Percentiles rank a stretch among this genome's conserved stretches.
Evolutionary conservation across 2,113 vertebrate species (phyloP).

Genomic region (Microcebus tavaratra): DNA sequence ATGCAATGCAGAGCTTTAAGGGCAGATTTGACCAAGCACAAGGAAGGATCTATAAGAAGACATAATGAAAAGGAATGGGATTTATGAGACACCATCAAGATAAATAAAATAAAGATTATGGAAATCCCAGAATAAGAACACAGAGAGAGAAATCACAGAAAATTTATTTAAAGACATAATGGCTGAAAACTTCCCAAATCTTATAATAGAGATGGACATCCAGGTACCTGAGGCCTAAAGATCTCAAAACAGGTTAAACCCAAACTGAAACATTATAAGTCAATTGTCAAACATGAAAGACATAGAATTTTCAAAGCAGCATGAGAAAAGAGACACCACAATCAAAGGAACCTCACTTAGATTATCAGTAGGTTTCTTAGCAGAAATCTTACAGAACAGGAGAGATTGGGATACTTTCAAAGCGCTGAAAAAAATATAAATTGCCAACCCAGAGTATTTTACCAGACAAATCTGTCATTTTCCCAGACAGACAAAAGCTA

Average conservation of each 20-base stretch:
- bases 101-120: background rate
- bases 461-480: background rate
- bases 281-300: background rate
- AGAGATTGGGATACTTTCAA: background rate
- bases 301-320: background rate
- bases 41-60: background rate
- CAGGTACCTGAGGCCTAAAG: background rate
- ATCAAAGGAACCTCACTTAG: background rate
- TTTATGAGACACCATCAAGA: background rate
- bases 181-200: background rate
- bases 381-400: background rate
- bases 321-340: background rate
- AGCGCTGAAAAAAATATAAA: background rate
- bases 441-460: background rate
- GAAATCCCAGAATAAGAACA: background rate
- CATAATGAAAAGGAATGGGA: background rate
- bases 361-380: background rate
- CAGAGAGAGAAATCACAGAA: background rate
- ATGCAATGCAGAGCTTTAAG: background rate
- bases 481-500: background rate
- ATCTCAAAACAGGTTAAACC: background rate
- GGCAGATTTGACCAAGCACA: background rate
- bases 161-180: background rate
- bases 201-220: background rate
- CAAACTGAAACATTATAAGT: background rate